Conservation (phyloP, 2,888 invertebrate species). For the Pachymerium ferrugineum region DNA sequence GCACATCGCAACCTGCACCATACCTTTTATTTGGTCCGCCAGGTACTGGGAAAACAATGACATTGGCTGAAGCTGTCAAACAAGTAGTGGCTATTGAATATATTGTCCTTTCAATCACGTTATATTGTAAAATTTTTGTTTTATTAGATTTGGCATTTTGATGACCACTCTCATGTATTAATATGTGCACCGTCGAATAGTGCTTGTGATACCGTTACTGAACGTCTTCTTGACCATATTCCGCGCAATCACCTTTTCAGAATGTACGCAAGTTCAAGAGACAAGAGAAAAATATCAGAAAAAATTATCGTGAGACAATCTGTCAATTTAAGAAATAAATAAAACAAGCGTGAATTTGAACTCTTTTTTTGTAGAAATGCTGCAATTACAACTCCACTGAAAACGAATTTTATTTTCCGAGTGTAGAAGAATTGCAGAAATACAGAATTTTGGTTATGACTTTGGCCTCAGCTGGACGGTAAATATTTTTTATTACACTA, state of each 20-base stretch:
- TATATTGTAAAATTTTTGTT: background rate
- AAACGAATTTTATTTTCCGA: background rate
- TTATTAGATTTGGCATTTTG: background rate
- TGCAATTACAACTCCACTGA: background rate
- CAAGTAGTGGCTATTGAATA: conserved; percentile 56
- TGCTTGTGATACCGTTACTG: conserved; percentile 7
- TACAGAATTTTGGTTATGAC: conserved; percentile 12
- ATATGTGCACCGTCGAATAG: conserved; percentile 23
- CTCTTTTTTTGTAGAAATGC: background rate
- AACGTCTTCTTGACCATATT: background rate
- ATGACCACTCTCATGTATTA: background rate
- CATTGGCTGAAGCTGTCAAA: conserved; percentile 75
- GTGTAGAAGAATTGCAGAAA: background rate
- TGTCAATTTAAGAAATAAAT: background rate
- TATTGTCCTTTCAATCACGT: no score
- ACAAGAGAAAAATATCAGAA: conserved; percentile 38
- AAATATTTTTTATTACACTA: background rate
- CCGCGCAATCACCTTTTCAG: background rate
- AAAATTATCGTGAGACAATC: background rate
- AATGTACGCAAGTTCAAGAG: conserved; percentile 39
- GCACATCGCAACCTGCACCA: conserved; percentile 71
- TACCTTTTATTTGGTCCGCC: conserved; percentile 83
- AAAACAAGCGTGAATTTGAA: background rate
- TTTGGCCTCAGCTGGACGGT: background rate
- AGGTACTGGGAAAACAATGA: conserved; percentile 79